Evolutionary conservation across 1,140 invertebrate species (phyloP), one percentile per base, ranked within the genome.

Genomic region (Euura saliciscinereae): DNA sequence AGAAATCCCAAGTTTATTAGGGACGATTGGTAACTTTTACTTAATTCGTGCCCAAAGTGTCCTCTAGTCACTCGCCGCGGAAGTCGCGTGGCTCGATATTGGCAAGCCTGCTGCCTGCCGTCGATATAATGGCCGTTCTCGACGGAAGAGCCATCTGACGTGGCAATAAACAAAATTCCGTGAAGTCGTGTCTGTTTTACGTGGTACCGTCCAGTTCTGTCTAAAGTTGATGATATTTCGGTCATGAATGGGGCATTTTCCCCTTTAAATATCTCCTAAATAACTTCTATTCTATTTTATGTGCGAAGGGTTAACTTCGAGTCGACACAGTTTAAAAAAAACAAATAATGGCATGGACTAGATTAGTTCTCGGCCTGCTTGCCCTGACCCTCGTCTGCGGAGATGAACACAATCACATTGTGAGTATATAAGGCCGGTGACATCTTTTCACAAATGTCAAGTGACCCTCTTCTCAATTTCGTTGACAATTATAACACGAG

Each of bases 341-440:
- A 28, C 1, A 43, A 75, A 80, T 76, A 71, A 81, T 83, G 81
- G 74, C 73, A 77, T 79, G 82, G 73, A 77, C 66, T 76, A 78
- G 76, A 77, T 71, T 82, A 66, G 73, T 82, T 71, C 70, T 85
- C 73, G 76, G 78, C 74, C 78, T 84, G 75, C 73, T 87, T 76
- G 79, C 78, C 69, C 74, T 86, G 46, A 78, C 79, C 42, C 69
- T 78, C 43, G 84, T 83, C 72, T 79, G 76, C 72, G 84, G 88
- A 43, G 90, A 92, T 78, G 91, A 92, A 78, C 91, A 92, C 77
- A 89, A 84, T 82, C 90, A 92, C 78, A 79, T 89, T 72, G 91
- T 92, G 85, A 90, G 90, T 89, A 78, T 28, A 28, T 44, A 45
- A 11, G 59, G 44, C 45, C 59, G 13, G 65, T 65, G 43, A 65